These are phyloP conservation scores for Mormyrops boulengeri DNA, from an alignment of 2,797 vertebrate genomes.

Conservation along the genomic window DNA sequence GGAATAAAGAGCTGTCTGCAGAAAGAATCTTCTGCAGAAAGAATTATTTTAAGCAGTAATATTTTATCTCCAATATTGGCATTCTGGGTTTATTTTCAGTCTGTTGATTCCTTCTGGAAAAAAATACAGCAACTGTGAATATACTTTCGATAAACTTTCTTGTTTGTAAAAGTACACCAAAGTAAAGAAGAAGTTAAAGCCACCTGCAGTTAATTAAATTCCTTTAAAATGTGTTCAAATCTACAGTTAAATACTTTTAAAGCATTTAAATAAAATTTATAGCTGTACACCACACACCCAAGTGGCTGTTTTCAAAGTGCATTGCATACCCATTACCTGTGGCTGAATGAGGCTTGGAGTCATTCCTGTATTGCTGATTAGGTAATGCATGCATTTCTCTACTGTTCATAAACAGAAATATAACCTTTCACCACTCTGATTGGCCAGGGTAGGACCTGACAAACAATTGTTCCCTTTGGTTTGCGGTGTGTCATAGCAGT, in stretches of 20 bases:
- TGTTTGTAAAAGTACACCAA: background rate
- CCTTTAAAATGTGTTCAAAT: background rate
- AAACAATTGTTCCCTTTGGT: background rate
- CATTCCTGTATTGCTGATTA: conserved; percentile 68
- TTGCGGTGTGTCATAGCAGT: background rate
- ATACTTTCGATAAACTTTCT: background rate
- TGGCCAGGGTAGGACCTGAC: background rate
- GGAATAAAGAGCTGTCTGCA: background rate
- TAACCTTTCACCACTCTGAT: background rate
- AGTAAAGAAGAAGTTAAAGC: background rate
- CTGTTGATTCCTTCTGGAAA: background rate
- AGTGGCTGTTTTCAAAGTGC: conserved; percentile 68
- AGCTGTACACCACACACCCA: conserved; percentile 46
- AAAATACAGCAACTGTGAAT: background rate
- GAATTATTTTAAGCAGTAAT: background rate
- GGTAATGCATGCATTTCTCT: conserved; percentile 57
- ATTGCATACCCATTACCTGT: conserved; percentile 62
- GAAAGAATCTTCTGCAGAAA: background rate
- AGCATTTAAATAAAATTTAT: background rate
- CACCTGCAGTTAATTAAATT: background rate
- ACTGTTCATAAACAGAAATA: conserved; percentile 40
- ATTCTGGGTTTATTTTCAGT: background rate
- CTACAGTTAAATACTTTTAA: background rate
- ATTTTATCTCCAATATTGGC: background rate
- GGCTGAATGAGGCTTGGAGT: conserved; percentile 49